Percentiles rank a stretch among this genome's conserved stretches.
Conservation (phyloP, 2,113 vertebrate species). For the Siniperca knerii region DNA sequence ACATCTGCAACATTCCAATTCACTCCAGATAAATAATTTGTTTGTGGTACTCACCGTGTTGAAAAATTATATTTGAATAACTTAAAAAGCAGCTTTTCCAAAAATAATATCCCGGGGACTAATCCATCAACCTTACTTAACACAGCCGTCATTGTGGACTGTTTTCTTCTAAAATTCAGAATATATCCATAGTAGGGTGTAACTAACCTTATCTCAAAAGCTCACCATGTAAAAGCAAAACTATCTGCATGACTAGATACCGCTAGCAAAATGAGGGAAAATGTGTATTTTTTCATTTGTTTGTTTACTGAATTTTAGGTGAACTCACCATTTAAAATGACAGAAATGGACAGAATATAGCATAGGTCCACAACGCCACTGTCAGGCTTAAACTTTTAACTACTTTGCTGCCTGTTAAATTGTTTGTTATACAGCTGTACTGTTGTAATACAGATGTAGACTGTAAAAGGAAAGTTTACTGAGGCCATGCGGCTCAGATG, state of each 20-base stretch:
- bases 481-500: conserved; percentile 80
- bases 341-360: not conserved
- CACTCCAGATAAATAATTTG: not conserved
- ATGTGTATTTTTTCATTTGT: not conserved
- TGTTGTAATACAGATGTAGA: conserved; percentile 44
- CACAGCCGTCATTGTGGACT: not conserved
- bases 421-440: conserved; percentile 7
- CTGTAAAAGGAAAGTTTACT: conserved; percentile 63
- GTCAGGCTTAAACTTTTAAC: not conserved
- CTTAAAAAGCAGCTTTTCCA: not conserved
- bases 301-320: not conserved
- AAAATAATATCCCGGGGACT: not conserved
- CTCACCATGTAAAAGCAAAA: not conserved
- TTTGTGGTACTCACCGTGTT: not conserved
- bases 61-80: conserved; percentile 13
- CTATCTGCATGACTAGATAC: not conserved
- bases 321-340: not conserved
- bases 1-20: not conserved
- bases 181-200: conserved; percentile 1
- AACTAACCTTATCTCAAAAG: not conserved
- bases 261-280: not conserved
- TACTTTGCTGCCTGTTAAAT: not conserved
- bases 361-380: not conserved
- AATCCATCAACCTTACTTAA: not conserved
- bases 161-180: not conserved